Conservation (phyloP, 2,113 vertebrate genomes). For the Petrocephalus microphthalmus region DNA sequence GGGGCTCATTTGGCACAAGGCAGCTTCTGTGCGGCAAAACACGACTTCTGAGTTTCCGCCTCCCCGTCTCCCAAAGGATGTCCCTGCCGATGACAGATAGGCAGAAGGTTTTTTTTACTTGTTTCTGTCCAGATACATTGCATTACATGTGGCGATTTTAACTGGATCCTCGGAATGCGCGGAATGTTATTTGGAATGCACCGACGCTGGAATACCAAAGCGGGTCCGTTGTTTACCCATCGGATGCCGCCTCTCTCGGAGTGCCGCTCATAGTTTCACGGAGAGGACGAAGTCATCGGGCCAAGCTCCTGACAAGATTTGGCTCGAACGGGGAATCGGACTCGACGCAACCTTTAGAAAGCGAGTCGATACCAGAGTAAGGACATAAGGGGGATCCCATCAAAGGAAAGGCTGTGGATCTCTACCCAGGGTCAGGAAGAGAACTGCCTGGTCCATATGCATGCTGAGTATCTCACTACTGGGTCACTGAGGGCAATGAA, state of each 20-base stretch:
- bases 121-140: neutral
- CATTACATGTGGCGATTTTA: neutral
- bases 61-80: constrained; percentile 46
- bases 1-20: constrained; percentile 32
- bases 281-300: neutral
- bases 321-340: neutral
- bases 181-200: neutral
- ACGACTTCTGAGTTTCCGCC: constrained; percentile 47
- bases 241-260: neutral
- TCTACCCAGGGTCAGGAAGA: constrained; percentile 2
- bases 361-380: neutral
- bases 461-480: constrained; percentile 38
- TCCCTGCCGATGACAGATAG: constrained; percentile 51
- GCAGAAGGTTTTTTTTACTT: neutral
- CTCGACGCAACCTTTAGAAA: neutral
- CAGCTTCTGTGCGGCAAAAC: neutral
- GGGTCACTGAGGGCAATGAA: constrained; percentile 45
- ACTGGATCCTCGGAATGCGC: neutral
- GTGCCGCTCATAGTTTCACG: neutral
- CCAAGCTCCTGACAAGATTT: neutral
- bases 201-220: neutral
- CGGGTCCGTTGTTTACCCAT: neutral
- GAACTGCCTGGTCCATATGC: constrained; percentile 39
- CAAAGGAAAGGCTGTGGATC: neutral
- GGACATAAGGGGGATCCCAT: neutral